phyloP scores from a whole-genome alignment of 2,888 invertebrate genomes.

The Stegana nigrithorax region DNA sequence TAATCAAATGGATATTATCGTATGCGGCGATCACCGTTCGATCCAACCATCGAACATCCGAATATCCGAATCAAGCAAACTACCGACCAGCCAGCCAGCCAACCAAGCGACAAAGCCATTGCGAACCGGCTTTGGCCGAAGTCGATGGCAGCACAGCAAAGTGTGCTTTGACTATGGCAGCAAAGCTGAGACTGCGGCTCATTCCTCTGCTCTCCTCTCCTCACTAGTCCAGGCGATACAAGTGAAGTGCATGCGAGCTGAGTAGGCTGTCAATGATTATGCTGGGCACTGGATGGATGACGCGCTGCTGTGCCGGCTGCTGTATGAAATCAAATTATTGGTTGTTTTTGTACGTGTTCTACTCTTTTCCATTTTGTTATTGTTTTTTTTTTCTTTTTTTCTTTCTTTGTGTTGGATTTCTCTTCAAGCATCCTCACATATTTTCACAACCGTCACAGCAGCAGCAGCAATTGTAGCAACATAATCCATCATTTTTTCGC shows the following conservation, averaged over 20 bases:
- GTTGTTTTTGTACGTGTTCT: background rate
- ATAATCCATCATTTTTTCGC: conserved; percentile 6
- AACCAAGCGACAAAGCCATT: too few species aligned
- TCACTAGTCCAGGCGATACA: background rate
- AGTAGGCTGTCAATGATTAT: conserved; percentile 13
- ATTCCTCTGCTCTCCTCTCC: background rate
- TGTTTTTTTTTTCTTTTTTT: background rate
- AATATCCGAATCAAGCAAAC: conserved; percentile 30
- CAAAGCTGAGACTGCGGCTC: too few species aligned
- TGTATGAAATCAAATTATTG: conserved; percentile 11
- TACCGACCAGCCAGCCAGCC: too few species aligned
- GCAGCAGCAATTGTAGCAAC: conserved; percentile 3
- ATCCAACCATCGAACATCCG: conserved; percentile 55
- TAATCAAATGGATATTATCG: conserved; percentile 69
- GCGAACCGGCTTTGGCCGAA: background rate
- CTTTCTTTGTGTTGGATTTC: too few species aligned
- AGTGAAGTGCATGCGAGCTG: background rate
- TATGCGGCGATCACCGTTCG: conserved; percentile 58
- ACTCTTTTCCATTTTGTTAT: too few species aligned
- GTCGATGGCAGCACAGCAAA: background rate
- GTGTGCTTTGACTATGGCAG: too few species aligned
- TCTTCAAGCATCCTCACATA: background rate
- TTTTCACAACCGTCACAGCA: too few species aligned
- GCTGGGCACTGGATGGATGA: background rate
- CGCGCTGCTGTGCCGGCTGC: conserved; percentile 3